Conservation (phyloP, 2,888 invertebrate species). For the Corbicula japonica region DNA sequence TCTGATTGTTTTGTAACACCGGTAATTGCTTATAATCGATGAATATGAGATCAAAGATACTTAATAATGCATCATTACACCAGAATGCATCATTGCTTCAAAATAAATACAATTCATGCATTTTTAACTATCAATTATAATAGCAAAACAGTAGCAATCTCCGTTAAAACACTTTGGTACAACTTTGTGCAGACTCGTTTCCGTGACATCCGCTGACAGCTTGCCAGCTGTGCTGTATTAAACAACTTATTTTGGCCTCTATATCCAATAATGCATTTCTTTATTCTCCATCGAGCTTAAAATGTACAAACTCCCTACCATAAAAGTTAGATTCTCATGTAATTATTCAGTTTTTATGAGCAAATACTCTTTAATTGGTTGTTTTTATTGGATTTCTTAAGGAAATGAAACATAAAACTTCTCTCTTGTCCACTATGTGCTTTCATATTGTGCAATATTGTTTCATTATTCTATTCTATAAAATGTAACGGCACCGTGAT, state of each 20-base stretch:
- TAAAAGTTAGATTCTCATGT: conserved; percentile 37
- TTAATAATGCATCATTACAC: too few species aligned
- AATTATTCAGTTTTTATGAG: conserved; percentile 45
- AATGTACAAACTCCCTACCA: conserved; percentile 27
- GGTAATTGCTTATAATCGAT: too few species aligned
- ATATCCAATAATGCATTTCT: conserved; percentile 34
- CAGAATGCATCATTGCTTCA: too few species aligned
- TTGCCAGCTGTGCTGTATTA: conserved; percentile 26
- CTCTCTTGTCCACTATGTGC: neutral
- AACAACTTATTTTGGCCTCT: conserved; percentile 30
- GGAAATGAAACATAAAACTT: conserved; percentile 6
- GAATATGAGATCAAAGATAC: too few species aligned
- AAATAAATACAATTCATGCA: too few species aligned
- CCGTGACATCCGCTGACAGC: too few species aligned
- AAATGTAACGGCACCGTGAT: neutral
- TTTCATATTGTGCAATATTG: neutral
- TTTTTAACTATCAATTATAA: too few species aligned
- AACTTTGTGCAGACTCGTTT: too few species aligned
- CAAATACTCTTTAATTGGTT: conserved; percentile 32
- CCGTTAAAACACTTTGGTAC: too few species aligned
- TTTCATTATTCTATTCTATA: neutral
- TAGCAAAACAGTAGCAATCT: too few species aligned
- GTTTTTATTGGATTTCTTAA: conserved; percentile 25
- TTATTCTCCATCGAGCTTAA: conserved; percentile 43
- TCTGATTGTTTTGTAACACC: too few species aligned